These are phyloP conservation scores for Rhinopithecus roxellana DNA, from an alignment of 2,113 vertebrate species.

Conservation along the genomic window DNA sequence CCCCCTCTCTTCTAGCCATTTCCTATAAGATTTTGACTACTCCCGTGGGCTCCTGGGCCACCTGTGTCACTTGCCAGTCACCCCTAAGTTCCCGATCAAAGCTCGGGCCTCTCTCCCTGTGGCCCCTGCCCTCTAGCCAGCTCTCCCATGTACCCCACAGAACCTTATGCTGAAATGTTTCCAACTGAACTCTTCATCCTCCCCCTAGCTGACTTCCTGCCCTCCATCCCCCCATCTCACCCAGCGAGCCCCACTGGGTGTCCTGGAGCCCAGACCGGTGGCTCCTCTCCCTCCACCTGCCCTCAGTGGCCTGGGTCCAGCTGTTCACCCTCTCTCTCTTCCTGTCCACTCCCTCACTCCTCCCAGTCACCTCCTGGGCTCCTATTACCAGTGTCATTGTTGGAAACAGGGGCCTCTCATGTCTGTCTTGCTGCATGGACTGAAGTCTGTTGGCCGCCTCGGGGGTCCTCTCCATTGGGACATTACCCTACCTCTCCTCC, in stretches of 20 bases:
- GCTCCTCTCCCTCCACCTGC: too few species aligned
- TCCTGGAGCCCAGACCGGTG: not conserved
- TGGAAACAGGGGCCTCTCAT: not conserved
- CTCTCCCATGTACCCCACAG: not conserved
- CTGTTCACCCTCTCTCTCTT: not conserved
- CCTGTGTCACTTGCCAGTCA: not conserved
- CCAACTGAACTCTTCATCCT: not conserved
- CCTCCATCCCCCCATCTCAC: accelerated
- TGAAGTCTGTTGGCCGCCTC: accelerated
- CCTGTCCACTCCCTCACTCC: not conserved
- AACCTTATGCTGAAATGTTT: not conserved
- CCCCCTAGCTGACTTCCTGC: not conserved
- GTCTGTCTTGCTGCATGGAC: not conserved
- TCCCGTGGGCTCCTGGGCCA: not conserved
- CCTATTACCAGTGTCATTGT: not conserved
- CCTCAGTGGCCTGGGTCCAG: not conserved
- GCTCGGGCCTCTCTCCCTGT: not conserved
- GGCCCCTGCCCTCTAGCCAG: not conserved
- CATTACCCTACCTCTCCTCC: accelerated
- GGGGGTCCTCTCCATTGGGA: not conserved
- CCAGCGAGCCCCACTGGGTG: accelerated
- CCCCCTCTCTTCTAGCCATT: too few species aligned
- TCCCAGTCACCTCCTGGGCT: not conserved
- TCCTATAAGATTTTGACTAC: not conserved
- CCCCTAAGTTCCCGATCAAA: not conserved